Evolutionary conservation across 2,797 vertebrate species (phyloP), one percentile per base, ranked within the genome.

Genomic region (Amazonetta brasiliensis): DNA sequence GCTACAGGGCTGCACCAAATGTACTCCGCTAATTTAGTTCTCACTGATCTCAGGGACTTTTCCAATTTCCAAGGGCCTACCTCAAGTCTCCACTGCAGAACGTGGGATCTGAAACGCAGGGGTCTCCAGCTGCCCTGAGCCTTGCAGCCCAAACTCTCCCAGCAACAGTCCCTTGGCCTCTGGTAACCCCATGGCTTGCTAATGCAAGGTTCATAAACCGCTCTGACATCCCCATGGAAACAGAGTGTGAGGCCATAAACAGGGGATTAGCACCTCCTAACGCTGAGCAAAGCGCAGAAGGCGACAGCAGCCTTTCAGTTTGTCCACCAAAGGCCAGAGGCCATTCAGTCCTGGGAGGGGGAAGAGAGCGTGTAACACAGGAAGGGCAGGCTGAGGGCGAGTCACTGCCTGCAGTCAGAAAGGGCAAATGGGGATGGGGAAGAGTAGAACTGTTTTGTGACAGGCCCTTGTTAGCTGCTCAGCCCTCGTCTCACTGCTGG

Each of bases 161-260:
- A 96, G 84, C n/a, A 52, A 92, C 88, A 92, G 90, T 89, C 72
- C 88, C 84, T 77, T 93, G 97, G 86, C 97, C 97, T 97, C 89
- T 97, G 94, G 93, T 97, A 98, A 98, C 96, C 97, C 87, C 88
- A 73, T 0, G 4, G 91, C 91, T 94, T 56, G 90, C 94, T 95
- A 96, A 97, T 95, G 84, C 30, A 54, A 97, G 87, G 94, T 95
- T 97, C 92, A 39, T 94, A 85, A 97, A 97, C 72, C 0, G 58
- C 84, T 96, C 95, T 95, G 95, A 97, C 96, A 97, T 98, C 84
- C 72, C 97, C 96, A 98, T 96, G 95, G 98, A 96, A 98, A 98
- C 94, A 76, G 72, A 92, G 91, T 87, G 94, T 95, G 94, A 97
- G 96, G 96, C 97, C 97, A 98, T 96, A 96, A 97, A 97, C 64